Base-by-base conservation (phyloP, 23 tunicate species). In the Styela plicata region DNA sequence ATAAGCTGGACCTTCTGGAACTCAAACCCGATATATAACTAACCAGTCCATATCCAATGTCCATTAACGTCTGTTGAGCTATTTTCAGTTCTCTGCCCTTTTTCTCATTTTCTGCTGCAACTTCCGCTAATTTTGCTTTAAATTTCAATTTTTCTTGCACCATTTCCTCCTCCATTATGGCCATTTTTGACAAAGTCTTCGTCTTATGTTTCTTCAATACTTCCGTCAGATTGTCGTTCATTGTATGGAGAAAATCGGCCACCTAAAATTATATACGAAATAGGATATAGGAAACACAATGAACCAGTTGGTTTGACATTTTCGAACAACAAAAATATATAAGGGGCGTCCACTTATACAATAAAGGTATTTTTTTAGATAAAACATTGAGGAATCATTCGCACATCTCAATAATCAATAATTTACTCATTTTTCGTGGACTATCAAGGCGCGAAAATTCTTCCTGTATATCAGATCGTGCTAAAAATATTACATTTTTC, bases 191-290 rank as follows among this genome's bases (percentile, higher is more conserved):
- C 22, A 16, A 16, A 17, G 16, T 27, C 18, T 67, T 33, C 16
- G 16, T 57, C 24, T 83, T 83, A 13, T 83, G 35, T 31, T 52
- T 73, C 19, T 34, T 34, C 37, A 83, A 63, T 20, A 71, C 86
- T 30, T 74, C 80, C 32, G 73, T 80, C 26, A 83, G 63, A 35
- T 83, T 83, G 22, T 31, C 2, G 31, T 74, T 83, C 73, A 83
- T 32, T 22, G 71, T 76, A 2, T 75, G 31, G 29, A 83, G 34
- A 32, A 83, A 83, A 25, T 53, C 33, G 69, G 31, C 64, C 1
- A 83, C 79, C 86, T 83, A 34, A 1, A 79, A 27, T 10, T 65
- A n/a, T n/a, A n/a, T n/a, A n/a, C n/a, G n/a, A n/a, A n/a, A n/a
- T n/a, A n/a, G n/a, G n/a, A n/a, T n/a, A n/a, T n/a, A n/a, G n/a